These are phyloP conservation scores for Glomeris marginata DNA, from an alignment of 2,888 invertebrate species.

Conservation along the genomic window DNA sequence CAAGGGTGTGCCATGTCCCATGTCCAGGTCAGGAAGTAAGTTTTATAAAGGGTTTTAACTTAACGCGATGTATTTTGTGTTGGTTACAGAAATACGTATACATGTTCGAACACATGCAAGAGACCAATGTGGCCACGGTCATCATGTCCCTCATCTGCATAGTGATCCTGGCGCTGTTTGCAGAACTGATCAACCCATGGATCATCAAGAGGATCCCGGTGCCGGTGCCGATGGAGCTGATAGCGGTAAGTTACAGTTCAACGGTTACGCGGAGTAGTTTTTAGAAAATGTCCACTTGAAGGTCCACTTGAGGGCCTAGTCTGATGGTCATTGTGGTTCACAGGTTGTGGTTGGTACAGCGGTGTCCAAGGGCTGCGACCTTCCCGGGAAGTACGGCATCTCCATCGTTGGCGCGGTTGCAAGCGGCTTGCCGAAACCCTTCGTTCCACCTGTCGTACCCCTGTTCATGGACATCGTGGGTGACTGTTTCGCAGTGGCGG, in stretches of 20 bases:
- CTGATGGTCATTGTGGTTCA: not conserved
- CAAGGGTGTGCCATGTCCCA: not conserved
- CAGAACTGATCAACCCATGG: slow-evolving; percentile 22
- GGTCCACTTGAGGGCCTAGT: not conserved
- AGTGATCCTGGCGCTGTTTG: slow-evolving; percentile 23
- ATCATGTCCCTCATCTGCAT: slow-evolving; percentile 27
- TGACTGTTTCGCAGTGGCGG: slow-evolving; percentile 18
- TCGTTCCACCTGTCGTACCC: slow-evolving; percentile 22
- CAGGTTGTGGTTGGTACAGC: slow-evolving; percentile 12
- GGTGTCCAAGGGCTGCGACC: slow-evolving; percentile 9
- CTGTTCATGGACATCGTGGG: slow-evolving; percentile 17
- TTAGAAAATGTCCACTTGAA: not conserved
- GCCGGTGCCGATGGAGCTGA: slow-evolving; percentile 31
- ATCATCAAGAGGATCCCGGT: slow-evolving; percentile 41
- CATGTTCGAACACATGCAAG: slow-evolving; percentile 25
- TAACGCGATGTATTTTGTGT: slow-evolving; percentile 1
- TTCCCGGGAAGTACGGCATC: slow-evolving; percentile 9
- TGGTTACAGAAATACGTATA: slow-evolving; percentile 28
- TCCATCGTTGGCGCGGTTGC: slow-evolving; percentile 9
- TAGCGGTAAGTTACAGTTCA: slow-evolving; percentile 23
- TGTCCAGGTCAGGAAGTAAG: not conserved
- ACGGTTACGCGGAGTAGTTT: not conserved
- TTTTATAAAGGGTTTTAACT: not conserved
- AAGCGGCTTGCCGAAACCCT: slow-evolving; percentile 22
- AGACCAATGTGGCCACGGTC: slow-evolving; percentile 27